These are phyloP conservation scores for Hemibates koningsi DNA, from an alignment of 2,113 vertebrate species.

Conservation along the genomic window DNA sequence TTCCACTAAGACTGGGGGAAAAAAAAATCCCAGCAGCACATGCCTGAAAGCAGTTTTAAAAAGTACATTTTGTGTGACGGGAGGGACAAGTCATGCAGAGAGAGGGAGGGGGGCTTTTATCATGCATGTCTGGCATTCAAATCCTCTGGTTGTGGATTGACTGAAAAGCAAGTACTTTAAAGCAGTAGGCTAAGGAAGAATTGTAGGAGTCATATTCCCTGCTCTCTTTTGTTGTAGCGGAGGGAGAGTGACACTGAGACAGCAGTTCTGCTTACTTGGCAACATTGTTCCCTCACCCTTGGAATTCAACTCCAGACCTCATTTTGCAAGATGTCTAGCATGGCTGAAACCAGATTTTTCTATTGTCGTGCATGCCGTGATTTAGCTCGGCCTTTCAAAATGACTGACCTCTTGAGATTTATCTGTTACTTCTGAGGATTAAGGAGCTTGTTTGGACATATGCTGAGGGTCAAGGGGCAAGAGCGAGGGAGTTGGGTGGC, in stretches of 20 bases:
- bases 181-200: slow-evolving; percentile 4
- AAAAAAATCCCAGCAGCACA: background rate
- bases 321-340: background rate
- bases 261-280: background rate
- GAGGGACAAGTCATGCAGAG: background rate
- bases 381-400: background rate
- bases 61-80: background rate
- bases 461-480: slow-evolving; percentile 49
- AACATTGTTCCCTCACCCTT: background rate
- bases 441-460: slow-evolving; percentile 64
- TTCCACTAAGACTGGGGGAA: background rate
- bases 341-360: background rate
- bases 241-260: slow-evolving; percentile 17
- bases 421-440: slow-evolving; percentile 28
- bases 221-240: slow-evolving; percentile 21
- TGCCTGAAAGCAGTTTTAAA: slow-evolving; percentile 26
- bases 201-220: slow-evolving; percentile 20
- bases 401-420: slow-evolving; percentile 10
- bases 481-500: slow-evolving; percentile 19
- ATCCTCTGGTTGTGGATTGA: slow-evolving; percentile 44
- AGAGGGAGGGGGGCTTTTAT: slow-evolving; percentile 38
- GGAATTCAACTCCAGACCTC: background rate
- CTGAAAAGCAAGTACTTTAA: slow-evolving; percentile 48
- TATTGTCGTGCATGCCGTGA: background rate
- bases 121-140: slow-evolving; percentile 47